Evolutionary conservation across 2,113 vertebrate genomes (phyloP).

Genomic region (Tilapia sparmanii): DNA sequence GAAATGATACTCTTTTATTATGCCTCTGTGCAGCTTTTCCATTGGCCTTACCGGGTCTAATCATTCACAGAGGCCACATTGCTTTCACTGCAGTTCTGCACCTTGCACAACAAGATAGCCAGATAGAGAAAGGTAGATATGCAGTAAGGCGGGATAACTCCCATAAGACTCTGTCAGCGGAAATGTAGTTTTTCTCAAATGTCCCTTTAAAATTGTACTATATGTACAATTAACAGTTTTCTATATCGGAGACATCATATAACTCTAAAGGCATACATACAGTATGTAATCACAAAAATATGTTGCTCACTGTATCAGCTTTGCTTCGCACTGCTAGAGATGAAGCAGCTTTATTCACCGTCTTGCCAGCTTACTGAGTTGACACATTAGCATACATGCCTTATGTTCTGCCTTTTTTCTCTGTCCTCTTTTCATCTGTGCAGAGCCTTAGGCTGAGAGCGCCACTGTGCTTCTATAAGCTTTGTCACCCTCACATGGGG

Average conservation of each 20-base stretch:
- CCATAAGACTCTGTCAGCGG: not conserved
- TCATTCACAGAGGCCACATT: not conserved
- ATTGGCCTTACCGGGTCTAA: not conserved
- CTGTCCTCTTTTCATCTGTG: conserved; percentile 48
- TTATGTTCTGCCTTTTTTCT: conserved; percentile 36
- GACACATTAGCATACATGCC: conserved; percentile 56
- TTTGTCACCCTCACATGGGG: conserved; percentile 48
- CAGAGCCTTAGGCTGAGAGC: conserved; percentile 38
- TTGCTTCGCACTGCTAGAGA: not conserved
- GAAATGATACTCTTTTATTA: not conserved
- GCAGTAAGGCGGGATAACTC: not conserved
- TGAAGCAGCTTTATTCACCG: conserved; percentile 43
- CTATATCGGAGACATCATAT: not conserved
- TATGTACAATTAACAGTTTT: not conserved
- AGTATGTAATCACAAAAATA: conserved; percentile 10
- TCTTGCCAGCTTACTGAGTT: conserved; percentile 42
- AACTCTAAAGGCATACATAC: not conserved
- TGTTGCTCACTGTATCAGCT: not conserved
- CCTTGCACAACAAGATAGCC: not conserved
- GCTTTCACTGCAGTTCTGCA: not conserved
- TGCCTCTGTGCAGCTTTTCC: not conserved
- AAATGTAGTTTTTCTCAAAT: not conserved
- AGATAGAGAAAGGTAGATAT: not conserved
- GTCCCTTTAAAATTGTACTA: not conserved
- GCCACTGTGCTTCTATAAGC: conserved; percentile 35